Conservation (phyloP, 2,888 invertebrate genomes). For the Sarcophaga carnaria region DNA sequence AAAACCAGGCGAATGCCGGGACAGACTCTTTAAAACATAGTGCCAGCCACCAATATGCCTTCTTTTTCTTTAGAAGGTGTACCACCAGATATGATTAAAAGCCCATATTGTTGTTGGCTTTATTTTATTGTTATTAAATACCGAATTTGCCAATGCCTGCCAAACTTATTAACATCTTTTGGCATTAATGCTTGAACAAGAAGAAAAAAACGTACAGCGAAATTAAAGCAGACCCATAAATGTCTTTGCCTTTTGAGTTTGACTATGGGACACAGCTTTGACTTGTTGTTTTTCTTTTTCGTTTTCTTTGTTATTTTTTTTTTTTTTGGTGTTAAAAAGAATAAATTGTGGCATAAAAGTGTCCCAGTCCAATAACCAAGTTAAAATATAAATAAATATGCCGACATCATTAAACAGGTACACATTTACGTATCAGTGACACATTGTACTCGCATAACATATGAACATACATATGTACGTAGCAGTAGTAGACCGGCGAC, state of each 20-base stretch:
- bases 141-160: conserved; percentile 44
- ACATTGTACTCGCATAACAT: conserved; percentile 9
- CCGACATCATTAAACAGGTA: conserved; percentile 62
- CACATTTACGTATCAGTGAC: conserved; percentile 40
- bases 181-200: conserved; percentile 62
- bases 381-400: conserved; percentile 60
- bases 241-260: conserved; percentile 41
- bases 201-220: not conserved
- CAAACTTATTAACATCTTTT: conserved; percentile 59
- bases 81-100: conserved; percentile 58
- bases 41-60: conserved; percentile 11
- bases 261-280: conserved; percentile 29
- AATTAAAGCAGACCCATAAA: conserved; percentile 33
- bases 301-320: not conserved
- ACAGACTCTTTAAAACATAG: not conserved
- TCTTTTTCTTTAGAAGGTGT: not conserved
- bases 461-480: not conserved
- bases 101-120: conserved; percentile 18
- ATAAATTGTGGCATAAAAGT: conserved; percentile 38
- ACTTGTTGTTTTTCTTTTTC: not conserved
- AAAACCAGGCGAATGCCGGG: not conserved
- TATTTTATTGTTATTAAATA: conserved; percentile 4
- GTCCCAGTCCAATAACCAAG: conserved; percentile 27
- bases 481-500: not conserved
- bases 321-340: conserved; percentile 37